Conservation (phyloP, 30 jellyfish, hydroid and myxozoan species). For the Aurelia aurita region DNA sequence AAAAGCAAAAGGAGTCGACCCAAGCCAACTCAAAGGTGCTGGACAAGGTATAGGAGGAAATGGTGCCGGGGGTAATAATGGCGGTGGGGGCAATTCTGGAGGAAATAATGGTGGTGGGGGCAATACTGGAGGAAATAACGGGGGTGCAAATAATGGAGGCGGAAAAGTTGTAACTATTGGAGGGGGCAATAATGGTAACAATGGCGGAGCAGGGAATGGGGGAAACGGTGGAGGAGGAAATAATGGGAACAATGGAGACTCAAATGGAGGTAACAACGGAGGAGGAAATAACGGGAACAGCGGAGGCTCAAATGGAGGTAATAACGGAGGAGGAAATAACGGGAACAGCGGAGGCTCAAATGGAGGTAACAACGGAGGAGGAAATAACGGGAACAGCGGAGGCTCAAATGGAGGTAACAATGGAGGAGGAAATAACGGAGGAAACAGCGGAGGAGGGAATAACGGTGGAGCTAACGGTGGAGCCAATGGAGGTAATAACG, state of each 20-base stretch:
- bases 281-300: constrained; percentile 13
- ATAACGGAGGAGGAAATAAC: constrained; percentile 20
- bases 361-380: not conserved
- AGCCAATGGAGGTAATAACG: constrained; percentile 1
- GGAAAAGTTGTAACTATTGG: constrained; percentile 38
- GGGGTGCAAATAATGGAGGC: constrained; percentile 26
- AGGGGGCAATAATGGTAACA: constrained; percentile 8
- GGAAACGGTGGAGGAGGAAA: constrained; percentile 44
- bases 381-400: not conserved
- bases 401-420: constrained; percentile 6
- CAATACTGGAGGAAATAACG: constrained; percentile 23
- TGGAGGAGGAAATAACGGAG: constrained; percentile 30
- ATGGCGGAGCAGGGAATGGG: constrained; percentile 14
- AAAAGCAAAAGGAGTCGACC: constrained; percentile 64
- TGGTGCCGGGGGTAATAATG: constrained; percentile 22
- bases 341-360: not conserved
- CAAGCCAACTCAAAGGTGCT: constrained; percentile 21
- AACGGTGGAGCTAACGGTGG: constrained; percentile 36
- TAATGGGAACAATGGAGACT: not conserved
- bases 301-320: not conserved
- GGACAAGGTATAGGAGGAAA: not conserved
- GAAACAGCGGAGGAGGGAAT: constrained; percentile 24
- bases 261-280: constrained; percentile 16
- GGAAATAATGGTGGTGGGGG: constrained; percentile 39
- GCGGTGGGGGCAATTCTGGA: constrained; percentile 24